Conservation (phyloP, 1,140 invertebrate species). For the Amyelois transitella region DNA sequence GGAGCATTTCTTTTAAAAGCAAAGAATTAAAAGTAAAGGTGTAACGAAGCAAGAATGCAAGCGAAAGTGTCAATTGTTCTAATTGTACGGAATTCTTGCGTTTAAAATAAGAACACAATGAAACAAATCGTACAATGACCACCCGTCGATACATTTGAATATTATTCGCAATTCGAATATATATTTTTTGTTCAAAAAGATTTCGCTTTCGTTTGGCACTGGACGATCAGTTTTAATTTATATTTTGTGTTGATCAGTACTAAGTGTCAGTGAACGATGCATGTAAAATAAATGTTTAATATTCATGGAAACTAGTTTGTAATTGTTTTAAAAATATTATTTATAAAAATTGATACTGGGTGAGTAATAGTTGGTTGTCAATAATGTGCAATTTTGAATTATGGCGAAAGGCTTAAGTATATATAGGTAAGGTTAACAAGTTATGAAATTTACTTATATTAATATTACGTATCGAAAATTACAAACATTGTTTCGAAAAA, state of each 20-base stretch:
- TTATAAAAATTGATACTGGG: neutral
- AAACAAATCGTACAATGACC: constrained; percentile 43
- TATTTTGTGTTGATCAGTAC: constrained; percentile 14
- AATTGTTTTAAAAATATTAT: neutral
- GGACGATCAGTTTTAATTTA: constrained; percentile 8
- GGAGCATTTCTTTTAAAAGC: constrained; percentile 13
- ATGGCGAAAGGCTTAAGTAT: too few relatives aligned
- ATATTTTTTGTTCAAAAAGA: constrained; percentile 18
- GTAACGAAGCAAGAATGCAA: constrained; percentile 45
- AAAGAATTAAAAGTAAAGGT: constrained; percentile 41
- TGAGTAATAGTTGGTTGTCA: too few relatives aligned
- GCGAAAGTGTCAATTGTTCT: constrained; percentile 44
- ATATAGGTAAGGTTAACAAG: too few relatives aligned
- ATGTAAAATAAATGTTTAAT: neutral
- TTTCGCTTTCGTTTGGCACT: constrained; percentile 43
- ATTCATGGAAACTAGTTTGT: neutral
- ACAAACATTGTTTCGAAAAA: too few relatives aligned
- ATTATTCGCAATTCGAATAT: constrained; percentile 54
- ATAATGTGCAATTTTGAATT: too few relatives aligned
- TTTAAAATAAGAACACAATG: constrained; percentile 1
- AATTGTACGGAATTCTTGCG: neutral
- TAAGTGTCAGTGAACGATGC: neutral
- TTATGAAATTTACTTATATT: too few relatives aligned
- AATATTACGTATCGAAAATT: too few relatives aligned
- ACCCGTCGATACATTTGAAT: constrained; percentile 67